These are phyloP conservation scores for Danaus chrysippus DNA, from an alignment of 2,888 invertebrate genomes.

Conservation along the genomic window DNA sequence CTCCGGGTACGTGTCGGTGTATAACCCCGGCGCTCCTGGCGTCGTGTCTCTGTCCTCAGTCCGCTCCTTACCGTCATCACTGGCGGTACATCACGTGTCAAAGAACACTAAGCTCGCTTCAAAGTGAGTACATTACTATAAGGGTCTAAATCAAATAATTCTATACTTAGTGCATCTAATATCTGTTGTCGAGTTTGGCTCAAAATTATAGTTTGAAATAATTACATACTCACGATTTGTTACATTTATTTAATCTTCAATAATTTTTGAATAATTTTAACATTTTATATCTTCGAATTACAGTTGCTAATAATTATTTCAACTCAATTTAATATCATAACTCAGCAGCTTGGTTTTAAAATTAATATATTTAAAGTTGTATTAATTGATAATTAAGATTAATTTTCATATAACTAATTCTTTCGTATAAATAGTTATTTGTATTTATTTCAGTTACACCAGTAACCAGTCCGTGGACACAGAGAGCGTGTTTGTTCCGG, in stretches of 20 bases:
- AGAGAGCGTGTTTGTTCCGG: constrained; percentile 78
- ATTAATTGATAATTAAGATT: background rate
- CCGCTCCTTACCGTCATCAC: constrained; percentile 74
- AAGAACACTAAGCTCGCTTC: constrained; percentile 60
- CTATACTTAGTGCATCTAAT: no score
- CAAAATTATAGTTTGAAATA: no score
- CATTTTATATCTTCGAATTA: no score
- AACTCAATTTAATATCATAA: no score
- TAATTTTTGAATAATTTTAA: no score
- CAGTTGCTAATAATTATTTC: no score
- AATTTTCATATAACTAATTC: constrained; percentile 13
- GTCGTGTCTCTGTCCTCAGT: constrained; percentile 77
- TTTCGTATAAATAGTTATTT: background rate
- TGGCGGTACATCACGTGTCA: constrained; percentile 79
- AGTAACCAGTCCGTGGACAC: constrained; percentile 56
- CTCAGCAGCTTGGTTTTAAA: no score
- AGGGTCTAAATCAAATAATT: no score
- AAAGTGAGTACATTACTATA: constrained; percentile 49
- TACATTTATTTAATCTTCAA: no score
- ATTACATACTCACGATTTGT: no score
- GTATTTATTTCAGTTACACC: constrained; percentile 74
- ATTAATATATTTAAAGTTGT: background rate
- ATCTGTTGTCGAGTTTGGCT: no score
- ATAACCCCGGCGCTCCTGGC: constrained; percentile 80
- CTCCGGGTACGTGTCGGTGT: constrained; percentile 86